phyloP scores from a whole-genome alignment of 2,888 invertebrate genomes.

The Lamellibrachia columna region DNA sequence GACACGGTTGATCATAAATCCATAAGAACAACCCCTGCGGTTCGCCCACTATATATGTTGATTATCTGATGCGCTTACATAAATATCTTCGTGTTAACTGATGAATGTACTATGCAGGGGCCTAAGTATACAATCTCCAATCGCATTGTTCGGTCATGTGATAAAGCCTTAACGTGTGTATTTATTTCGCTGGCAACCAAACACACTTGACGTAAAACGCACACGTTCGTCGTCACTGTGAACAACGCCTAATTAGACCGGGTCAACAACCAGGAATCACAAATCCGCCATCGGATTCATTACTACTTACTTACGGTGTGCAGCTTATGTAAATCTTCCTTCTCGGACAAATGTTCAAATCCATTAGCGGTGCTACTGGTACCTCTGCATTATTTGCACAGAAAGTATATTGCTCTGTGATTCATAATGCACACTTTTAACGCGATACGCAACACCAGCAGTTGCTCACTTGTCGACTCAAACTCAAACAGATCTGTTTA shows the following conservation, averaged over 20 bases:
- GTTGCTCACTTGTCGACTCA: not conserved
- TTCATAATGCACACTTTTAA: no score
- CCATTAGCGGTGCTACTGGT: not conserved
- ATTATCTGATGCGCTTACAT: not conserved
- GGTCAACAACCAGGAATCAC: not conserved
- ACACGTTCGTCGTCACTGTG: not conserved
- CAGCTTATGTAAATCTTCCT: not conserved
- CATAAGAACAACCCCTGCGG: not conserved
- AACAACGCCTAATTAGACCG: not conserved
- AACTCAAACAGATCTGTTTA: not conserved
- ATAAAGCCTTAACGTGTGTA: not conserved
- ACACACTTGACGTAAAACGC: not conserved
- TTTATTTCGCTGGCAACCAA: not conserved
- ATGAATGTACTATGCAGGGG: not conserved
- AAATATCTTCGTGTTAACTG: not conserved
- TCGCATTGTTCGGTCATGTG: not conserved
- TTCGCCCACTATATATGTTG: no score
- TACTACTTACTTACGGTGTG: not conserved
- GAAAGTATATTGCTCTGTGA: not conserved
- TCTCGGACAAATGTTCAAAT: not conserved
- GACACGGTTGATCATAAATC: not conserved
- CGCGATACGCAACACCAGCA: not conserved
- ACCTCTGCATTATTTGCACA: not conserved
- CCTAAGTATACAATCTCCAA: not conserved
- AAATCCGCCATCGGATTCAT: not conserved